Percentiles rank a stretch among this genome's conserved stretches.
These are phyloP conservation scores for Chlorodrepanis virens DNA, from an alignment of 2,113 vertebrate species.

Conservation along the genomic window DNA sequence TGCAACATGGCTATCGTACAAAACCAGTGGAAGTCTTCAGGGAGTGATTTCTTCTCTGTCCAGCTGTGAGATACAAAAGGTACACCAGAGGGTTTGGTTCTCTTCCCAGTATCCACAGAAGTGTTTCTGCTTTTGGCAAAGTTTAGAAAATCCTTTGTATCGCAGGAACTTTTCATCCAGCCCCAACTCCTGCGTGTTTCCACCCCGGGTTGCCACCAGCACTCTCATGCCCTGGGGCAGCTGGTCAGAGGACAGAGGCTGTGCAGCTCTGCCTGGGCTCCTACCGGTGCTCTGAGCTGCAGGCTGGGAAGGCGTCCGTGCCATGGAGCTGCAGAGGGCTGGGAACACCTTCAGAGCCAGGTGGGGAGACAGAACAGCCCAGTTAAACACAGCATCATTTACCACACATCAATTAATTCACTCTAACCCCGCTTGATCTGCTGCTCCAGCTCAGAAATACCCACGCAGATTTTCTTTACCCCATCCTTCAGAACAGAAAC, in stretches of 20 bases:
- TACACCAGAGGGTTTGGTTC: background rate
- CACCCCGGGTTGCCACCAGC: background rate
- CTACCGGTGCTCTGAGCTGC: constrained; percentile 71
- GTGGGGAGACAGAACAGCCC: background rate
- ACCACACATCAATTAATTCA: background rate
- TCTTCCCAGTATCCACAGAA: background rate
- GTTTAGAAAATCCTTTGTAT: constrained; percentile 18
- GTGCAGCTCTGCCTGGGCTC: background rate
- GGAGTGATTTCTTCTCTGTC: constrained; percentile 12
- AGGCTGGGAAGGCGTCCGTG: constrained; percentile 77
- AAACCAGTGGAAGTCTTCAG: constrained; percentile 14
- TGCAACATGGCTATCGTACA: constrained; percentile 50
- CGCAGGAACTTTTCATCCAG: background rate
- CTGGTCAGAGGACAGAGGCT: background rate
- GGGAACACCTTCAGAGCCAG: constrained; percentile 56
- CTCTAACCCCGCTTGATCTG: background rate
- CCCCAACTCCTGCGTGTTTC: background rate
- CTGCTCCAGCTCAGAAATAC: background rate
- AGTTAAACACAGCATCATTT: background rate
- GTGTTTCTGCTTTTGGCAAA: background rate
- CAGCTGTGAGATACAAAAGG: constrained; percentile 12
- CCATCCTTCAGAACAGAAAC: background rate
- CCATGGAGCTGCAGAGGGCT: constrained; percentile 76
- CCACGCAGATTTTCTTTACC: background rate
- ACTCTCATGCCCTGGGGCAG: background rate